Conservation (phyloP, 2,113 vertebrate species). For the Lophura nycthemera region DNA sequence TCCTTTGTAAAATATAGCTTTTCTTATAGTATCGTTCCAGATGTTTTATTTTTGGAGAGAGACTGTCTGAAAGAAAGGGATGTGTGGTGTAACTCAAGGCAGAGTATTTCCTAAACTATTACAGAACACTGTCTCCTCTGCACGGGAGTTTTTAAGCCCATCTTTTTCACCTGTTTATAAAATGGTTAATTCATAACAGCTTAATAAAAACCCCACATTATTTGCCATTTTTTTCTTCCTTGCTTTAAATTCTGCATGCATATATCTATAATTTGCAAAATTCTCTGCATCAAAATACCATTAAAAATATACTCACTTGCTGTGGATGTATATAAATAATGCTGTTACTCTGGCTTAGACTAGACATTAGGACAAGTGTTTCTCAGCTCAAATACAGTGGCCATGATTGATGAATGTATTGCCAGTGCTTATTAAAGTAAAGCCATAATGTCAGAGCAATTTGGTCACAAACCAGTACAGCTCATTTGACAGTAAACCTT, state of each 20-base stretch:
- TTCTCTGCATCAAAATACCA: background rate
- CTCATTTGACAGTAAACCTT: conserved; percentile 27
- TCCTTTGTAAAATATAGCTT: background rate
- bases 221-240: background rate
- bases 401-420: conserved; percentile 1
- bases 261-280: background rate
- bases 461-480: background rate
- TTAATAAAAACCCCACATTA: background rate
- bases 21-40: background rate
- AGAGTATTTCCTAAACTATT: background rate
- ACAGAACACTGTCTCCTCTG: background rate
- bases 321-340: background rate
- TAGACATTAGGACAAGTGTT: background rate
- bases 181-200: background rate
- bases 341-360: background rate
- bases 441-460: background rate
- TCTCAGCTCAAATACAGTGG: conserved; percentile 7
- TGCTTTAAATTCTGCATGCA: conserved; percentile 7
- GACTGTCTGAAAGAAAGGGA: background rate
- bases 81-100: background rate
- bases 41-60: background rate
- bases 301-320: background rate
- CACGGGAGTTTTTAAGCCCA: background rate
- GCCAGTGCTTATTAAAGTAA: conserved; percentile 11
- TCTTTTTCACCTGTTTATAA: background rate